Base-by-base conservation (phyloP, 2,113 vertebrate species). In the Pogonocichla stellata region DNA sequence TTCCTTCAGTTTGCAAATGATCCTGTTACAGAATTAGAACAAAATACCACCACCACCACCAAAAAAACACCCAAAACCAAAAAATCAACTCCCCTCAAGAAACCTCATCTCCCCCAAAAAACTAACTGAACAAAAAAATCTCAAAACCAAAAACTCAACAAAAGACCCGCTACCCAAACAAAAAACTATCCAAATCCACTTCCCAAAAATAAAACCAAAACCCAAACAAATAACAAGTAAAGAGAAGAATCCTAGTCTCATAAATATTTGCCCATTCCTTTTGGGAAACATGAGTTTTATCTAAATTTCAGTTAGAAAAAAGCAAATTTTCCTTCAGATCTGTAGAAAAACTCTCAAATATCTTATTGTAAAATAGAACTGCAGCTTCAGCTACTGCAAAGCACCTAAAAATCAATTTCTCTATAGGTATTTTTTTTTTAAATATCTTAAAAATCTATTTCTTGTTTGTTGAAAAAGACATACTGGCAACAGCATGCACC, bases 91-190 rank as follows among this genome's bases (percentile, higher is more conserved):
- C 7, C 25, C 2, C 8, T 28, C 17, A 50, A 50, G 31, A 58
- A 33, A 6, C 2, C 4, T 5, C 36, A 26, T 18, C 17, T 25
- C 6, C 5, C 16, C 9, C 2, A 2, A 36, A 62, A 53, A 62
- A 26, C 8, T 9, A 67, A 28, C 7, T 18, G 36, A 36, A 20
- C 8, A 51, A 71, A 36, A 36, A 43, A 33, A 13, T 1, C 7
- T 11, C 14, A 4, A 53, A 45, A 18, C 5, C 40, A 33, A 33
- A 83, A 43, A 9, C 8, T 22, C 22, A 28, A 19, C 8, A 9
- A 34, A 67, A 67, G 5, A 15, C 28, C 23, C n/a, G 19, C 14
- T 29, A 53, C 5, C 3, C 9, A 12, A n/a, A 56, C 5, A 51
- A 61, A 69, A 86, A 26, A 1, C 24, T 7, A 28, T 14, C 12